phyloP scores from a whole-genome alignment of 2,113 vertebrate genomes.

The Lipophrys pholis region DNA sequence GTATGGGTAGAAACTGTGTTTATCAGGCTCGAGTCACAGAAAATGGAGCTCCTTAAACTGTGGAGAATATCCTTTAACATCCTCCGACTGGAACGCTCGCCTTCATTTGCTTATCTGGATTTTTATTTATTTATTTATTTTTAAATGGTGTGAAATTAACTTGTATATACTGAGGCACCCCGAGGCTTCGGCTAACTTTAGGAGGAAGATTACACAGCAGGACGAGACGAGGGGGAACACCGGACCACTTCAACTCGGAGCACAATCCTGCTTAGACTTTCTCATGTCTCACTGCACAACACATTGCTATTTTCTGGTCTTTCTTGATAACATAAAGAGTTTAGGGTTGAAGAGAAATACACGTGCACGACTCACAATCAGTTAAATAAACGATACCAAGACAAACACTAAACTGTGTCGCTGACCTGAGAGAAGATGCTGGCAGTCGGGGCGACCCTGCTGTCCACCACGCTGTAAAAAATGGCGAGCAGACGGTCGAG shows the following conservation, averaged over 20 bases:
- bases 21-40: constrained; percentile 24
- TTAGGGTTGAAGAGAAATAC: neutral
- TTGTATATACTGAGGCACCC: neutral
- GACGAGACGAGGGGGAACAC: constrained; percentile 20
- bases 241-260: constrained; percentile 1
- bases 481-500: constrained; percentile 95
- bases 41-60: constrained; percentile 5
- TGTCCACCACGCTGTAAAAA: constrained; percentile 97
- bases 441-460: constrained; percentile 92
- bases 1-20: constrained; percentile 10
- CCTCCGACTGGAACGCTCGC: constrained; percentile 2
- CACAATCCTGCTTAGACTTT: too few species aligned
- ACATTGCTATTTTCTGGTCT: too few species aligned
- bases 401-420: too few species aligned
- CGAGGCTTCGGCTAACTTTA: neutral
- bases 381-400: neutral
- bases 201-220: neutral
- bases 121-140: too few species aligned
- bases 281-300: too few species aligned
- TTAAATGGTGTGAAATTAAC: constrained; percentile 25
- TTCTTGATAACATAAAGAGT: too few species aligned
- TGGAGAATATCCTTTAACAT: neutral
- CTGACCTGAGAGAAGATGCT: constrained; percentile 89
- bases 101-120: constrained; percentile 26
- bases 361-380: too few species aligned